A percentile compares a stretch with the other conserved stretches of the same genome.
Conservation (phyloP, 2,113 vertebrate genomes). For the Rhinoptilus africanus region DNA sequence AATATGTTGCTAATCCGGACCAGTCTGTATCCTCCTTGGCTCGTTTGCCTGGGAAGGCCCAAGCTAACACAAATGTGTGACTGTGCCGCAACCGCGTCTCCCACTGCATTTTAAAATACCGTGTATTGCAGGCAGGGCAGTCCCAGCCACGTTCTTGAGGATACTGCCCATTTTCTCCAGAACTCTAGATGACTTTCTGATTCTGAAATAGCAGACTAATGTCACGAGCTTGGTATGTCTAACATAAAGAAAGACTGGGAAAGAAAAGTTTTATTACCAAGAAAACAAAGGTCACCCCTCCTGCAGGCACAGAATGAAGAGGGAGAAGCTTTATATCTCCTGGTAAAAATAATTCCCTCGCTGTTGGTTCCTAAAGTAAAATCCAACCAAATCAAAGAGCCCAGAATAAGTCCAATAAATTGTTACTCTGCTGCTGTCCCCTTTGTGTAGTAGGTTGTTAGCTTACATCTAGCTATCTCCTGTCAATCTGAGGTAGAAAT, state of each 20-base stretch:
- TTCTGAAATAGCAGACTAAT: background rate
- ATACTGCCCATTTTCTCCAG: background rate
- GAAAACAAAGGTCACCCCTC: background rate
- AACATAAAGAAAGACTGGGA: background rate
- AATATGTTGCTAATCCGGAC: background rate
- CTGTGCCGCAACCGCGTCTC: background rate
- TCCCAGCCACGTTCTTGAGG: background rate
- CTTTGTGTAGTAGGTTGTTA: background rate
- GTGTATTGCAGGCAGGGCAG: background rate
- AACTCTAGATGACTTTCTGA: background rate
- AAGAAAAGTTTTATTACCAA: constrained; percentile 1
- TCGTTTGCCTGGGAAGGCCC: background rate
- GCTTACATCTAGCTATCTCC: background rate
- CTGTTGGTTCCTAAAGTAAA: background rate
- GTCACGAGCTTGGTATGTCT: background rate
- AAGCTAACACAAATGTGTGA: background rate
- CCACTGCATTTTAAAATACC: background rate
- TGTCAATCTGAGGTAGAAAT: background rate
- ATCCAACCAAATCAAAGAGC: background rate
- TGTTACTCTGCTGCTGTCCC: background rate
- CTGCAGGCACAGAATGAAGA: background rate
- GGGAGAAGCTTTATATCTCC: background rate
- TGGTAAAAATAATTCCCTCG: background rate
- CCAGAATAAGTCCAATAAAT: background rate
- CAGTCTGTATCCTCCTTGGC: background rate